Evolutionary conservation across 2,113 vertebrate genomes (phyloP), one percentile per base, ranked within the genome.

Genomic region (Ophthalmolycus amberensis): DNA sequence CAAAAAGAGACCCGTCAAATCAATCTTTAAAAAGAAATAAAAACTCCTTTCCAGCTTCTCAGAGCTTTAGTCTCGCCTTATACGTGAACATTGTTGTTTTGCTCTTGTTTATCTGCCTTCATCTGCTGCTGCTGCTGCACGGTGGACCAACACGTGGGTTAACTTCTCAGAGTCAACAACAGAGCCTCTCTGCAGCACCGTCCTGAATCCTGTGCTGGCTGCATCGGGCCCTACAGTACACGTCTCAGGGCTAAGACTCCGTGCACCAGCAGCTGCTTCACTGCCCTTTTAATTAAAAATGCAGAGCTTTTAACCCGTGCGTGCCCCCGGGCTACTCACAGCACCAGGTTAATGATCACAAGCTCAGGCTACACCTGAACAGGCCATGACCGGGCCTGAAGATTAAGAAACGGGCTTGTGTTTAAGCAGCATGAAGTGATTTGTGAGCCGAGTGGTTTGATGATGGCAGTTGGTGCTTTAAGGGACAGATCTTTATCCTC

Each of bases 241-340:
- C 34, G 69, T 67, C 40, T 78, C 34, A 44, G 65, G 72, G 71
- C 84, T 70, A 44, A 46, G 71, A 58, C 44, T 63, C 29, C 1
- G 64, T 72, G 59, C 62, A 72, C 40, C 74, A 85, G 58, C 82
- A 86, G 87, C 83, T 79, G 79, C 71, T 90, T 87, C 77, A 70
- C 58, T 81, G 81, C 60, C 70, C 73, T 87, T 89, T 92, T 88
- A 91, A 89, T 94, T 85, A 90, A 86, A 88, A 84, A 83, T 67
- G 58, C 84, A 82, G 68, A 75, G 86, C 80, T 76, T 73, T 79
- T 85, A 83, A 84, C 74, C 48, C 58, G 22, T 64, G 54, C 8
- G 40, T 44, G 42, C 42, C 46, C 75, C 85, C 42, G 2, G 77
- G 81, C 77, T 85, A 37, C 80, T 75, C 71, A 34, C n/a, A 75